Evolutionary conservation across 1,140 invertebrate genomes (phyloP).

Genomic region (Drosophila willistoni): DNA sequence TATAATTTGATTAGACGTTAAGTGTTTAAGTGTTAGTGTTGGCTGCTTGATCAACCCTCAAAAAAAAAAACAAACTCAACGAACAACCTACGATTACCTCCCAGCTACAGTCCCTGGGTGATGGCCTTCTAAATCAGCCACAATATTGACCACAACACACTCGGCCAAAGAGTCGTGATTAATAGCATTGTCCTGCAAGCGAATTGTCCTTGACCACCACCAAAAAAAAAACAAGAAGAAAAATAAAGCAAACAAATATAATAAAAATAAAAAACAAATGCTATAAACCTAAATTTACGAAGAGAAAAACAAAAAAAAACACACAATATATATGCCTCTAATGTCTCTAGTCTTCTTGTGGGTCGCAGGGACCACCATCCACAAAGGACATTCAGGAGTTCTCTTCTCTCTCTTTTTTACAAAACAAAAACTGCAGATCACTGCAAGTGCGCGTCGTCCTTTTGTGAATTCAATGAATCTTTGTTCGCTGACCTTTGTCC

Average conservation of each 20-base stretch:
- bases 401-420: not conserved
- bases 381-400: slow-evolving; percentile 29
- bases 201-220: slow-evolving; percentile 44
- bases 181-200: slow-evolving; percentile 48
- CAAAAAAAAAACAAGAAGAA: slow-evolving; percentile 43
- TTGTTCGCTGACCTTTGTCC: slow-evolving; percentile 56
- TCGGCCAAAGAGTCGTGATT: slow-evolving; percentile 52
- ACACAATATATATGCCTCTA: slow-evolving; percentile 4
- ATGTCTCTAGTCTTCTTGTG: slow-evolving; percentile 27
- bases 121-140: slow-evolving; percentile 51
- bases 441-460: slow-evolving; percentile 69
- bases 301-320: not conserved
- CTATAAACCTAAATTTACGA: slow-evolving; percentile 37
- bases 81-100: not conserved
- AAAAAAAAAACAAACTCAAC: not conserved
- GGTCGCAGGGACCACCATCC: slow-evolving; percentile 14
- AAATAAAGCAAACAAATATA: not conserved
- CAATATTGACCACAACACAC: slow-evolving; percentile 74
- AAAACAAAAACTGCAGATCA: slow-evolving; percentile 69
- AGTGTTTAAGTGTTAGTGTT: slow-evolving; percentile 52
- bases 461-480: slow-evolving; percentile 30
- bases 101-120: slow-evolving; percentile 6
- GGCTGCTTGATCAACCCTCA: slow-evolving; percentile 22
- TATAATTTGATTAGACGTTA: slow-evolving; percentile 74
- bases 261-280: slow-evolving; percentile 55